Evolutionary conservation across 2,888 invertebrate species (phyloP), one percentile per base, ranked within the genome.

Genomic region (Polymixis flavicincta): DNA sequence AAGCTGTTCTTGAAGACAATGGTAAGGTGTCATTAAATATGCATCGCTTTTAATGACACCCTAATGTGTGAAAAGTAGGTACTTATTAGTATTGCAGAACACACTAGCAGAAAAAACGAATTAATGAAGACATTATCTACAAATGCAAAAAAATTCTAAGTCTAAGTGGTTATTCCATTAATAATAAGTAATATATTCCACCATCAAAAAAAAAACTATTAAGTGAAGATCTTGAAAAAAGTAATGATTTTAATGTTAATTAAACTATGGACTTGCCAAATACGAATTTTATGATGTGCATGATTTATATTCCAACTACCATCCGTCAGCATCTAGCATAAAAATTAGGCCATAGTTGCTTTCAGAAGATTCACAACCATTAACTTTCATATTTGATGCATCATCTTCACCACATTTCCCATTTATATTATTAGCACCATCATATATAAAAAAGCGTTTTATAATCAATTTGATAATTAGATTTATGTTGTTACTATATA

Each of bases 401-500:
- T 91, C 88, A 88, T 83, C 86, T 77, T 77, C 73, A 78, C 64
- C 52, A 66, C 66, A 81, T 74, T 71, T 80, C 67, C 83, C 83
- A 89, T 85, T 87, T 86, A 86, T 89, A 92, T 90, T 92, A 93
- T 95, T 93, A 92, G 89, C 92, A 92, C 91, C 88, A 91, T 89
- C 90, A 92, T 92, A 91, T 90, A 92, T 92, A 92, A 93, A 89
- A 80, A 90, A 82, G 83, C 88, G 89, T 89, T 90, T 87, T 90
- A 91, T 92, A 92, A 91, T 90, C 89, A 90, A 91, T 93, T 93
- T 92, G 89, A 92, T 94, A 92, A 93, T 92, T 92, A 92, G 92
- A 96, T 96, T 95, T 94, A 96, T 95, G 88, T 91, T 90, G 90
- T 89, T 90, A 91, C 92, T 92, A 91, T 87, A 86, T 77, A 93